Base-by-base conservation (phyloP, 2,113 vertebrate species). In the Xerus inauris region DNA sequence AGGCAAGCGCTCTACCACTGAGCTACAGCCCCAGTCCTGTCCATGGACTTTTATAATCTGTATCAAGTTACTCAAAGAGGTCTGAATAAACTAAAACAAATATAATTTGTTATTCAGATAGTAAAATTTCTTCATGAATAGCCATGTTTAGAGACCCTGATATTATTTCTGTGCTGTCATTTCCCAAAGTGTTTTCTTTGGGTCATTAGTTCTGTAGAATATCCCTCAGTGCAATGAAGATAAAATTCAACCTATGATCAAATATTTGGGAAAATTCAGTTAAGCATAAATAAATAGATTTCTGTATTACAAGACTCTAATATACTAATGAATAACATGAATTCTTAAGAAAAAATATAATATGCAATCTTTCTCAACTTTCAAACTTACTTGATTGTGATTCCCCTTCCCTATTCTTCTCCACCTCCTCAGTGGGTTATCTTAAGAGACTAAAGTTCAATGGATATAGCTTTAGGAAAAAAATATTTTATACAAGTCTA, bases 271-370 rank as follows among this genome's bases (percentile, higher is more conserved):
- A 17, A 26, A 71, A 80, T 24, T 62, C 72, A 24, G 7, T 81
- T 76, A 81, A 72, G 80, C 10, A 59, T 65, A 71, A 19, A 49
- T 75, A 67, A 30, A 59, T 54, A 28, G 1, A 30, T 80, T 87
- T 96, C 24, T 84, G 67, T 84, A 72, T 90, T 88, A 94, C 14
- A 95, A 91, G 54, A 30, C 3, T 24, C 28, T 45, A 62, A 35
- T 75, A 49, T 57, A 59, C 35, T 67, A 69, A 87, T 73, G 4
- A 92, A 65, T 64, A 89, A 93, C 73, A 26, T 86, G 7, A 79
- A 90, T 93, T 86, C 59, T 6, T 4, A 77, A 87, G 6, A 79
- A 79, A 96, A 35, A 81, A 64, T 54, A 84, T 8, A 65, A 22
- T 81, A 77, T n/a, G 19, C 0, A 22, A 57, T 62, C 32, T 79